Conservation (phyloP, 2,113 vertebrate species). For the Laticauda colubrina region DNA sequence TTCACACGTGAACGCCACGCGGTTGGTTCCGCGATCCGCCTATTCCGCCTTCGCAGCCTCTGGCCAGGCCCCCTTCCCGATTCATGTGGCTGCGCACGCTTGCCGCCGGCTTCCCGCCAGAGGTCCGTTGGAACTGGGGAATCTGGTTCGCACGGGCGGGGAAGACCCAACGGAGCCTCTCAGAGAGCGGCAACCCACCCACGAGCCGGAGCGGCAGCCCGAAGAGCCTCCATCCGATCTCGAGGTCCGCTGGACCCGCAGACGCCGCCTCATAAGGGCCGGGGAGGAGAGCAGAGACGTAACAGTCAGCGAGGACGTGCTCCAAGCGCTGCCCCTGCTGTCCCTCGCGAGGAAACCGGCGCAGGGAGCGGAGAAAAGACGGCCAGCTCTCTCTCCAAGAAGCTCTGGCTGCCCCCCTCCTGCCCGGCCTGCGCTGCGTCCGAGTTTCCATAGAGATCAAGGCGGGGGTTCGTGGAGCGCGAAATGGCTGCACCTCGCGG, state of each 20-base stretch:
- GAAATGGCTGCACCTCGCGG: neutral
- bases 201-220: neutral
- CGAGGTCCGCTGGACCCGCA: neutral
- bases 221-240: neutral
- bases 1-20: neutral
- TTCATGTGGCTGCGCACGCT: neutral
- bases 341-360: neutral
- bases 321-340: neutral
- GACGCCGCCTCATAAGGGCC: too few species aligned
- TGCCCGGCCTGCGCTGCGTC: neutral
- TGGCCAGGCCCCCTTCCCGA: neutral
- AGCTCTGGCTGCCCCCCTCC: neutral
- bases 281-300: neutral
- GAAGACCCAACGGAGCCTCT: neutral
- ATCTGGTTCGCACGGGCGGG: neutral
- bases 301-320: neutral
- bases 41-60: neutral
- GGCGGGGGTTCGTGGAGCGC: neutral
- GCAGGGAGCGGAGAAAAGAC: too few species aligned
- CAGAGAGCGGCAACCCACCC: neutral
- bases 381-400: neutral
- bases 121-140: neutral
- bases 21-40: neutral
- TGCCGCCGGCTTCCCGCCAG: neutral
- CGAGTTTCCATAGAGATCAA: slow-evolving; percentile 43